Evolutionary conservation across 2,113 vertebrate species (phyloP), one percentile per base, ranked within the genome.

Genomic region (Piprites chloris): DNA sequence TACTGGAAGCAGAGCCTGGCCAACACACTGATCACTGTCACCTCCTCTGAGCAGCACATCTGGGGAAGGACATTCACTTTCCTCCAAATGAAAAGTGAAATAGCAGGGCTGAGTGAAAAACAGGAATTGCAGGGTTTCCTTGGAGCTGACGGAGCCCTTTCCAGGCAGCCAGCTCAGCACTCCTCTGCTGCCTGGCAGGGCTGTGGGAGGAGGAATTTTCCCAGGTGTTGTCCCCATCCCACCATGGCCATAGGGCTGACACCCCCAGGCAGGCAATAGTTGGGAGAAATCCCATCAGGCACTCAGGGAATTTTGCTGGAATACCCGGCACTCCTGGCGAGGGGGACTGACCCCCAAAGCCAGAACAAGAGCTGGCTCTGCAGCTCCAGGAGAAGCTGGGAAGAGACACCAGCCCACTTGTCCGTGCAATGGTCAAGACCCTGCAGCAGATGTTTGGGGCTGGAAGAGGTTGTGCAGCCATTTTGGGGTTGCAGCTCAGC

Each of bases 181-280:
- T 62, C 49, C 73, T 66, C n/a, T 18, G 2, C 49, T 14, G 21
- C 71, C 39, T 2, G 8, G 8, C 71, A 55, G 28, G 7, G 44
- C 56, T 47, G 84, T 30, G 91, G 67, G 33, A 62, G 58, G 21
- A 55, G 41, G 42, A 73, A 46, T 73, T 94, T 79, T 32, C 84
- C 78, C 53, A 79, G 77, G 53, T 47, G 41, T 52, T 71, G 44
- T 35, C 44, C 52, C 53, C n/a, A 41, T n/a, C 11, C 21, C 42
- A 14, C 15, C 4, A 0, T 4, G 28, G 71, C 66, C 21, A 46
- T 46, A 49, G 27, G 22, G 17, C 39, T 78, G 59, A 47, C 11
- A n/a, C 6, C 28, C 20, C 42, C 1, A 0, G 27, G 12, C 6
- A 61, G 32, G 23, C 24, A 1, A 16, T 6, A 5, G 0, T 4